Evolutionary conservation across 2,888 invertebrate genomes (phyloP), one percentile per base, ranked within the genome.

Genomic region (Monochamus alternatus): DNA sequence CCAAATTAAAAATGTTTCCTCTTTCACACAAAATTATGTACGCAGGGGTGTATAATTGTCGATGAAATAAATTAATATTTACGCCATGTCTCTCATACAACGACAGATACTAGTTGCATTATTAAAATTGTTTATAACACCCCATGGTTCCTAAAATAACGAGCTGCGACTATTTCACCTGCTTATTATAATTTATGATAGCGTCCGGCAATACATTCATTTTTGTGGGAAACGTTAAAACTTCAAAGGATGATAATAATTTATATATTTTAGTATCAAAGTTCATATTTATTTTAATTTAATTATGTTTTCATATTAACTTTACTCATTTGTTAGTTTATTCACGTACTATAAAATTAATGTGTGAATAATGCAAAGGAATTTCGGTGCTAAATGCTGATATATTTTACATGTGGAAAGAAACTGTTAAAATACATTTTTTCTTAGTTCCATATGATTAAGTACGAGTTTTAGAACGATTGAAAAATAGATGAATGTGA

Each of bases 211-310:
- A 59, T 69, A 60, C 60, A 69, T 69, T 69, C 60, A 69, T 60
- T 59, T 69, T 69, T 60, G 69, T 69, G 69, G 69, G 69, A 69
- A 60, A 69, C 43, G 69, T 69, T 69, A 69, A 60, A 60, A 47
- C 47, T 60, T 31, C 60, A 60, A 69, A 60, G 44, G 44, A 62
- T 12, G 58, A 44, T 31, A n/a, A 69, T 69, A 69, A 60, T 69
- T 69, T 60, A 69, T 58, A 59, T n/a, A 51, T 69, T 69, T 69
- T 69, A 69, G 60, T 69, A 69, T 69, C 47, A 22, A 8, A 31
- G 47, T 60, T 32, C 47, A 60, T 69, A 60, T 60, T 69, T 69
- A 69, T 69, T 69, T 69, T 69, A 59, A 69, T 69, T 69, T 69
- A 51, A 69, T 69, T 69, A 69, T 44, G 30, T 47, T 69, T 60